Base-by-base conservation (phyloP, 1,140 invertebrate species). In the Drepana arcuata region DNA sequence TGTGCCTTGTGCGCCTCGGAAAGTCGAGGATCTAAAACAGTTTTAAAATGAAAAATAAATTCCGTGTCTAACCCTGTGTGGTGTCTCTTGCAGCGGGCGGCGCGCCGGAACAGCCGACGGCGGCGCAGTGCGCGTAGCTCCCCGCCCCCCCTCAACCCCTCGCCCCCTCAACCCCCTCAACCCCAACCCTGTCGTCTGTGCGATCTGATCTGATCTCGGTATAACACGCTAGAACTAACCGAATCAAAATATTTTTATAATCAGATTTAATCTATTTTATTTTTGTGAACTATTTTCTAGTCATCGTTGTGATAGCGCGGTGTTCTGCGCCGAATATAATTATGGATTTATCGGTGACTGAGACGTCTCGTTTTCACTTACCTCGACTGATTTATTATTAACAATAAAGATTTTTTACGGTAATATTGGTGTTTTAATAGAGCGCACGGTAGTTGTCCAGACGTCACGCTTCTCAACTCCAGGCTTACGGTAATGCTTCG, bases 41-140 rank as follows among this genome's bases (percentile, higher is more conserved):
- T 55, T 50, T 57, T 54, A 71, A 77, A 69, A 39, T 39, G 44
- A 47, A 56, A 37, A 48, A 60, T 71, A 75, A 74, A 78, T 60
- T 59, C 59, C 63, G 73, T 80, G 63, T 78, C 67, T 82, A 84
- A 84, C 79, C 58, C 67, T 73, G 70, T 57, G 78, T 82, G 75
- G 79, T 83, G 83, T 84, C 79, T 84, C 79, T 84, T 84, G 66
- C 83, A 84, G 83, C 79, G 81, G 72, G 63, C 55, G 56, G 58
- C 65, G 64, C 69, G 75, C 69, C 67, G 71, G 67, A 83, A 82
- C 70, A 81, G 67, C 78, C 78, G 62, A 67, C 79, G 65, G 78
- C 78, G 79, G 80, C 81, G 83, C 77, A 83, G 79, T 81, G 80
- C 79, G 80, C 83, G 70, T 83, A 82, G 78, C 65, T 61, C 70